phyloP scores from a whole-genome alignment of 2,888 invertebrate species.

The Ophioninae sp. region DNA sequence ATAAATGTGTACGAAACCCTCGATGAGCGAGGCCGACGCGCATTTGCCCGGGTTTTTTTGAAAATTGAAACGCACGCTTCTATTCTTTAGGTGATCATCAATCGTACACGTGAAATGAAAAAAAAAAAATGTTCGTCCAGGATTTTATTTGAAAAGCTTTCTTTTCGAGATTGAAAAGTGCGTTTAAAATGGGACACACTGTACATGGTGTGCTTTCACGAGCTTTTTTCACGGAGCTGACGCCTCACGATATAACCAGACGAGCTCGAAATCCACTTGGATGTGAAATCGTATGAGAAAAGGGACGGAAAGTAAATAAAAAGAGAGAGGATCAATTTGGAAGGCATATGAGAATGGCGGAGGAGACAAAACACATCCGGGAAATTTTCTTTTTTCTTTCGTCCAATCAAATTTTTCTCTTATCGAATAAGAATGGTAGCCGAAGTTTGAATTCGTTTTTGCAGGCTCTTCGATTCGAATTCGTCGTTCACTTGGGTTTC shows the following conservation, averaged over 20 bases:
- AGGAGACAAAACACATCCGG: background rate
- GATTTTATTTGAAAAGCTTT: background rate
- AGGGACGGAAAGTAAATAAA: constrained; percentile 1
- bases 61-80: background rate
- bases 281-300: background rate
- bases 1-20: too few relatives aligned
- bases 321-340: background rate
- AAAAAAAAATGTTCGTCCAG: background rate
- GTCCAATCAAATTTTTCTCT: background rate
- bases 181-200: background rate
- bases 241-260: background rate
- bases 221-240: background rate
- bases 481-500: background rate
- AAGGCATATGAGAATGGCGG: background rate
- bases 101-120: background rate
- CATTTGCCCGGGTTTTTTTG: too few relatives aligned
- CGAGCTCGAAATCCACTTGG: background rate
- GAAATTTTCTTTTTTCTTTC: background rate
- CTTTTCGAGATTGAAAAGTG: background rate
- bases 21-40: too few relatives aligned
- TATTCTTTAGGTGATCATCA: background rate
- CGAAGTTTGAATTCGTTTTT: background rate
- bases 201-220: background rate
- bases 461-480: background rate
- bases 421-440: background rate